Conservation (phyloP, 30 jellyfish, hydroid and myxozoan species). For the Hydractinia symbiolongicarpus region DNA sequence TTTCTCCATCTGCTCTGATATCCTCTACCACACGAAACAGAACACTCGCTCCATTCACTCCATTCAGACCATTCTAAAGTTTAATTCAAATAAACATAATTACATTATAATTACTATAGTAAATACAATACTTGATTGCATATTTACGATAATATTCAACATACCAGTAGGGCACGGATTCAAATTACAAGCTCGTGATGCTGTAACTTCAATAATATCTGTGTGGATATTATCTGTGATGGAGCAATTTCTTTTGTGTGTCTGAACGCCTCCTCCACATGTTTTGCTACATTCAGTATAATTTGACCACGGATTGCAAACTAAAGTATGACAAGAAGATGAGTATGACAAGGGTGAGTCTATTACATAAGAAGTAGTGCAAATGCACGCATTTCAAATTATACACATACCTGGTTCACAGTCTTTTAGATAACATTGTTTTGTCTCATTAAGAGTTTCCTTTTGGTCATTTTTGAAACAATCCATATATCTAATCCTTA, state of each 20-base stretch:
- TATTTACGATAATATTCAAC: neutral
- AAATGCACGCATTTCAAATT: neutral
- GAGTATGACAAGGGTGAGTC: too few species aligned
- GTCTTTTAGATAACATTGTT: conserved; percentile 69
- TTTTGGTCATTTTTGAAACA: conserved; percentile 46
- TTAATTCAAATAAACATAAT: neutral
- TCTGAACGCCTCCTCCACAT: conserved; percentile 96
- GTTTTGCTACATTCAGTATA: conserved; percentile 78
- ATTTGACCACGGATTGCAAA: conserved; percentile 84
- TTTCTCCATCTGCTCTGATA: conserved; percentile 68
- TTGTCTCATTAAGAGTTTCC: conserved; percentile 53
- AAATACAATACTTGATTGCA: neutral
- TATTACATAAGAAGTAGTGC: neutral
- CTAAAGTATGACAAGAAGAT: conserved; percentile 19
- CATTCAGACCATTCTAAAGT: conserved; percentile 60
- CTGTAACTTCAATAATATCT: conserved; percentile 30
- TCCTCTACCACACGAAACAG: conserved; percentile 83
- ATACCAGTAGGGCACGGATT: conserved; percentile 65
- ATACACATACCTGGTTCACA: conserved; percentile 78
- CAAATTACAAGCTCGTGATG: conserved; percentile 50
- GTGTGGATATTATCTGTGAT: conserved; percentile 21
- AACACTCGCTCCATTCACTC: conserved; percentile 79
- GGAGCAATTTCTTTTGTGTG: conserved; percentile 65
- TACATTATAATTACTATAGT: neutral
- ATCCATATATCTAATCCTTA: conserved; percentile 49